Percentiles rank a stretch among this genome's conserved stretches.
These are phyloP conservation scores for Eustalomyia histrio DNA, from an alignment of 2,888 invertebrate genomes.

Conservation along the genomic window DNA sequence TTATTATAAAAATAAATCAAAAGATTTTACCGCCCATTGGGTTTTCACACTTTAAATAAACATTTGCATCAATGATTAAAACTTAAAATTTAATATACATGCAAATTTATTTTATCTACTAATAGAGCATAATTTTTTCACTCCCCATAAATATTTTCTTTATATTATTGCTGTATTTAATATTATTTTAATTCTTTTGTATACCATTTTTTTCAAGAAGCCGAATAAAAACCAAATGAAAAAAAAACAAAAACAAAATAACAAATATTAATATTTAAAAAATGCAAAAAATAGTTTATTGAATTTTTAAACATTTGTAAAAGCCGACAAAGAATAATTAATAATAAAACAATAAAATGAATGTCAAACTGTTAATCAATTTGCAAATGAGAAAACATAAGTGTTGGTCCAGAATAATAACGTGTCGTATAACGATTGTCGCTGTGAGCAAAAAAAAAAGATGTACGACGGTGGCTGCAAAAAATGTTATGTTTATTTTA, in stretches of 20 bases:
- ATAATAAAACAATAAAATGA: constrained; percentile 56
- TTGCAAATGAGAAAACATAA: constrained; percentile 62
- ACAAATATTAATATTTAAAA: constrained; percentile 33
- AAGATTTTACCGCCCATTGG: constrained; percentile 18
- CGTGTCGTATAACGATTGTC: too few species aligned
- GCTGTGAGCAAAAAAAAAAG: too few species aligned
- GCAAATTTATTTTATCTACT: constrained; percentile 7
- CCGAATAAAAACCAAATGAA: constrained; percentile 20
- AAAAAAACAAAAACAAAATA: constrained; percentile 4
- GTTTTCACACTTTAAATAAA: constrained; percentile 46
- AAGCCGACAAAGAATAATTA: constrained; percentile 63
- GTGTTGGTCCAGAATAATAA: constrained; percentile 43
- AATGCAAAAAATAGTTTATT: constrained; percentile 59
- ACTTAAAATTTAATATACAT: not conserved
- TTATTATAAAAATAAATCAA: constrained; percentile 17
- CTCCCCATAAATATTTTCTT: constrained; percentile 56
- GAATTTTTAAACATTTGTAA: constrained; percentile 53
- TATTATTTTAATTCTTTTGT: not conserved
- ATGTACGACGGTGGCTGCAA: too few species aligned
- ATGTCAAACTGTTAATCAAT: constrained; percentile 60
- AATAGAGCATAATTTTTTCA: constrained; percentile 45
- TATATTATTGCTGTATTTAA: constrained; percentile 1
- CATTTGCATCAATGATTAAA: constrained; percentile 17
- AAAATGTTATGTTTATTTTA: too few species aligned
- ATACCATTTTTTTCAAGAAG: not conserved